Conservation (phyloP, 2,888 invertebrate genomes). For the Tanytarsus gracilentus region DNA sequence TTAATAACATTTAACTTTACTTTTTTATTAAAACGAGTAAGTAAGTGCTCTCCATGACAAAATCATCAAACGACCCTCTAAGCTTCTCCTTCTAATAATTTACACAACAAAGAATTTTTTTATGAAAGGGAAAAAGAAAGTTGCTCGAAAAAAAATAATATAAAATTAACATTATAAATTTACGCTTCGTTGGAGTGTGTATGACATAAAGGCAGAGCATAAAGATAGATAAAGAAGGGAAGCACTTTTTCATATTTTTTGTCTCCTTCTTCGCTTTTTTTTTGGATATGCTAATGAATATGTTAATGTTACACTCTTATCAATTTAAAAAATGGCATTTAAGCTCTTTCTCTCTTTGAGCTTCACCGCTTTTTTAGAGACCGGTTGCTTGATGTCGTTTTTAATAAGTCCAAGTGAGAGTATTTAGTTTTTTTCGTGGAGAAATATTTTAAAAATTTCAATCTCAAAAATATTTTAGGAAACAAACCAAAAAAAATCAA, state of each 20-base stretch:
- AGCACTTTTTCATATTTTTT: background rate
- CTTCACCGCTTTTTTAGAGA: too few species aligned
- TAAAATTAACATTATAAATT: conserved; percentile 15
- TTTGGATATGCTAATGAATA: conserved; percentile 11
- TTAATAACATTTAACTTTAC: too few species aligned
- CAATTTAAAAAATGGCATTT: conserved; percentile 8
- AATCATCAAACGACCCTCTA: too few species aligned
- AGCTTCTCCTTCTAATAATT: background rate
- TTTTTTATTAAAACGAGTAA: too few species aligned
- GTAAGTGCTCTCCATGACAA: too few species aligned
- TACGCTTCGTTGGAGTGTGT: conserved; percentile 1
- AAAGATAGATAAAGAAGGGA: background rate
- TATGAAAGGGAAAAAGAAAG: background rate
- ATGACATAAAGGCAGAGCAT: conserved; percentile 1
- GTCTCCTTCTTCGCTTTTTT: background rate
- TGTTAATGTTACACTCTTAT: conserved; percentile 6
- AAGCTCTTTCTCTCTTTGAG: background rate
- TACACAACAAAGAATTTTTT: conserved; percentile 4
- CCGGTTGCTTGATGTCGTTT: too few species aligned
- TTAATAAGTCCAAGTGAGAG: too few species aligned
- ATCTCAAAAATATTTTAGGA: too few species aligned
- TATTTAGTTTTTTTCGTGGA: too few species aligned
- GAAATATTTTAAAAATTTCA: too few species aligned
- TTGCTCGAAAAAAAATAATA: conserved; percentile 1
- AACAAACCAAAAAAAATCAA: too few species aligned